phyloP scores from a whole-genome alignment of 2,113 vertebrate species.

The Pelvicachromis taeniatus region DNA sequence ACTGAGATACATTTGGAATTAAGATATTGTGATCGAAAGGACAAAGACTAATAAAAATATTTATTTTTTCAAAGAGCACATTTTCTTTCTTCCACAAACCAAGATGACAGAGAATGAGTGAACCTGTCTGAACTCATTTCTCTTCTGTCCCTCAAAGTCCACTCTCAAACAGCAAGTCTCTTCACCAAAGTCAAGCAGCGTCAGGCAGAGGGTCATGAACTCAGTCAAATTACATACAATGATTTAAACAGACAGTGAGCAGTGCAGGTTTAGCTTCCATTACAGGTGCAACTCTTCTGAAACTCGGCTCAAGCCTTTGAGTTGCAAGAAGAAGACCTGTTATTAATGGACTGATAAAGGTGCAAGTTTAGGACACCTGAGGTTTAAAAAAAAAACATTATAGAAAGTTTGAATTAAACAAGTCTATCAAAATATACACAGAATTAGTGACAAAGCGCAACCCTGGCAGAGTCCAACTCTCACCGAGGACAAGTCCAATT shows the following conservation, averaged over 20 bases:
- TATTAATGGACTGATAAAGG: neutral
- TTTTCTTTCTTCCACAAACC: neutral
- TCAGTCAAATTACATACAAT: neutral
- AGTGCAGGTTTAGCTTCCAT: neutral
- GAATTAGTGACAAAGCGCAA: neutral
- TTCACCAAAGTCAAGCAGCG: neutral
- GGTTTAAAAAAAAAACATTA: neutral
- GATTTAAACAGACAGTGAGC: neutral
- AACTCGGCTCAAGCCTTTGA: neutral
- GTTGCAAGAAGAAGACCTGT: neutral
- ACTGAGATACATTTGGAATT: neutral
- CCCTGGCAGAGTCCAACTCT: too few relatives aligned
- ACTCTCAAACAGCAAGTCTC: neutral
- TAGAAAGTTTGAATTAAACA: neutral
- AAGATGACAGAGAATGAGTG: neutral
- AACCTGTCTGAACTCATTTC: neutral
- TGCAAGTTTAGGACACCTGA: neutral
- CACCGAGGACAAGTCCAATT: fast-evolving
- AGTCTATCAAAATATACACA: neutral
- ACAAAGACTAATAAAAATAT: neutral
- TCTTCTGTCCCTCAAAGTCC: neutral
- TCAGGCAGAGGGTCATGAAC: neutral
- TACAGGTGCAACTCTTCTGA: neutral
- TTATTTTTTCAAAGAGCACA: neutral
- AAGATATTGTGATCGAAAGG: neutral